Percentiles rank a stretch among this genome's conserved stretches.
These are phyloP conservation scores for Danaus plexippus DNA, from an alignment of 1,140 invertebrate genomes.

Conservation along the genomic window DNA sequence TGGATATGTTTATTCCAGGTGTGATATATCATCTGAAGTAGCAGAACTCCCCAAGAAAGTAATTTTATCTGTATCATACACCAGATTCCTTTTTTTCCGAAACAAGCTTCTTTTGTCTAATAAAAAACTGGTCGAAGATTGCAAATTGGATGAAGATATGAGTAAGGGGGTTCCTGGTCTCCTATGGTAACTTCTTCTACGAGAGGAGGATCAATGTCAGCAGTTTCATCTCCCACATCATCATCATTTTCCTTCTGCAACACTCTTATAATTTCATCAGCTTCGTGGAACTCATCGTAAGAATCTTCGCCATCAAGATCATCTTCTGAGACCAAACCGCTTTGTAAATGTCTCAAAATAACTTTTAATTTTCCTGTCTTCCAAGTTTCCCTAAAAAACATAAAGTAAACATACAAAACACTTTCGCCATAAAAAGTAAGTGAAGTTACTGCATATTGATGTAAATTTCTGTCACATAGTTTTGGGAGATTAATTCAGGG, in stretches of 20 bases:
- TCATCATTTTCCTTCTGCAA: slow-evolving; percentile 33
- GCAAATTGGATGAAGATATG: slow-evolving; percentile 24
- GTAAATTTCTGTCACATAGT: slow-evolving; percentile 40
- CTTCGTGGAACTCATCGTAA: slow-evolving; percentile 34
- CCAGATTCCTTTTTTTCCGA: slow-evolving; percentile 37
- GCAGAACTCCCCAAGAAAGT: slow-evolving; percentile 33
- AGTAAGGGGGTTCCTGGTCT: slow-evolving; percentile 33
- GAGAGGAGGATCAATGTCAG: slow-evolving; percentile 40
- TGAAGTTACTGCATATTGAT: slow-evolving; percentile 32
- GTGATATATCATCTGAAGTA: slow-evolving; percentile 23
- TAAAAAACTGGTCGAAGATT: slow-evolving; percentile 21
- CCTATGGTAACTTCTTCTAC: slow-evolving; percentile 31
- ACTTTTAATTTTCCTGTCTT: slow-evolving; percentile 35
- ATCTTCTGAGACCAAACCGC: slow-evolving; percentile 39
- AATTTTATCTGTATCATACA: slow-evolving; percentile 34
- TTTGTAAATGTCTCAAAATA: slow-evolving; percentile 34
- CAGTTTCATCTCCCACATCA: slow-evolving; percentile 30
- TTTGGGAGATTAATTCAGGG: slow-evolving; percentile 36
- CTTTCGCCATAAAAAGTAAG: slow-evolving; percentile 28
- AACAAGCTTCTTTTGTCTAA: slow-evolving; percentile 28
- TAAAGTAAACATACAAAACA: slow-evolving; percentile 35
- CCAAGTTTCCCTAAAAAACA: slow-evolving; percentile 34
- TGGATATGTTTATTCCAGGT: slow-evolving; percentile 37
- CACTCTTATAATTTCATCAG: slow-evolving; percentile 34
- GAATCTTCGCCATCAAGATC: slow-evolving; percentile 34